Base-by-base conservation (phyloP, 2,888 invertebrate species). In the Alviniconcha strummeri region DNA sequence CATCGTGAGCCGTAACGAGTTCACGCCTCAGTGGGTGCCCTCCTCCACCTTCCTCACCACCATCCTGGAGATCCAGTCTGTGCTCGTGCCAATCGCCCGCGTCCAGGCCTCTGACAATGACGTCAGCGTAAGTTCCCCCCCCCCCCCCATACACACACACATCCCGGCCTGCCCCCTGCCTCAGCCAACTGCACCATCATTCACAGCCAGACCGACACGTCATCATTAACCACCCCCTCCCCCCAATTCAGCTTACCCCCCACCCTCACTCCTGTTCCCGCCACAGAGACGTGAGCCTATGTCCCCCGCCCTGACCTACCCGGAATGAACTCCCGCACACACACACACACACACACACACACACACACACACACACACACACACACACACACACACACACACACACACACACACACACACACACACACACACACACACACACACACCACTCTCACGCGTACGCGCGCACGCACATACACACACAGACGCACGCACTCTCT, bases 1-100 rank as follows among this genome's bases (percentile, higher is more conserved):
- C 8, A 85, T 82, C 19, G 90, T 92, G 9, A 69, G 84, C 7
- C 86, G 92, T n/a, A 92, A 91, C 83, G 88, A 91, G 80, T 86
- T 86, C 77, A 64, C 87, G 15, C 91, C 91, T 17, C 82, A 83
- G 11, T 91, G 87, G 86, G 67, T 80, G n/a, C 88, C 87, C 67
- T 86, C 19, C n/a, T 84, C 74, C n/a, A 74, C 69, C 19, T 91
- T 89, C 82, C 77, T 80, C 6, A 87, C 87, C 36, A 89, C 89
- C 5, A 90, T 91, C 64, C 85, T 89, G 69, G 92, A 91, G 87
- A 91, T 90, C 4, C 88, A 88, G 17, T 84, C 83, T 76, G 88
- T 90, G 15, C 86, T 87, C 4, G 77, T 75, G 72, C 89, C 89
- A 19, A 87, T 91, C 36, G 85, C 88, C 71, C 87, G 87, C 52